These are phyloP conservation scores for Strigamia maritima DNA, from an alignment of 2,888 invertebrate genomes.

Conservation along the genomic window DNA sequence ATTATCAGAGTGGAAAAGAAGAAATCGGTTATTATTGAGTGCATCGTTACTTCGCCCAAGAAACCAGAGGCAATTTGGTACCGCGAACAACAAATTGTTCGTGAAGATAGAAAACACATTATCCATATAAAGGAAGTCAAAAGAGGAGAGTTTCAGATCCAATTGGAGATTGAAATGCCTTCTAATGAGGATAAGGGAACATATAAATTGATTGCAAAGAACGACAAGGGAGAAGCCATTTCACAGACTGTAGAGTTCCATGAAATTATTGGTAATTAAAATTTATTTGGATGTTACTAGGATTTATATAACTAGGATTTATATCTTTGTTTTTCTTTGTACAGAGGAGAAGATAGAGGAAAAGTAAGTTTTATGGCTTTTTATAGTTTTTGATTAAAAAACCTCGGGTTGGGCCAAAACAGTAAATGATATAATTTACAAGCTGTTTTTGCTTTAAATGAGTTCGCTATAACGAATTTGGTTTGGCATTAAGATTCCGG, in stretches of 20 bases:
- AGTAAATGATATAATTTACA: too few species aligned
- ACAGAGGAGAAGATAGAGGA: constrained; percentile 59
- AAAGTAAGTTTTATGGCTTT: constrained; percentile 41
- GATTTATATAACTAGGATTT: too few species aligned
- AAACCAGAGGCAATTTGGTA: constrained; percentile 92
- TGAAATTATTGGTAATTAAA: constrained; percentile 59
- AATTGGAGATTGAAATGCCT: constrained; percentile 83
- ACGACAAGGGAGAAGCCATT: constrained; percentile 87
- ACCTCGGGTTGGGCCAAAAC: background rate
- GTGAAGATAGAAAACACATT: constrained; percentile 70
- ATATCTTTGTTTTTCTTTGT: background rate
- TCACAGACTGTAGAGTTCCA: constrained; percentile 70
- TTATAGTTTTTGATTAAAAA: background rate
- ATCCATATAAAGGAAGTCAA: constrained; percentile 74
- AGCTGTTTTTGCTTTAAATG: too few species aligned
- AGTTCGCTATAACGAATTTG: too few species aligned
- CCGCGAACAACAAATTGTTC: constrained; percentile 76
- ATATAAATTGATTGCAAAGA: constrained; percentile 85
- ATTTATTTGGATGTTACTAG: background rate
- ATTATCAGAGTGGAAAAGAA: constrained; percentile 88
- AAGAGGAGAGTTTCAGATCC: constrained; percentile 85
- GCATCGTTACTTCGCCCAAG: constrained; percentile 88
- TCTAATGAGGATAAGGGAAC: constrained; percentile 77
- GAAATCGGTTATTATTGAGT: constrained; percentile 88
- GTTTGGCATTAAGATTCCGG: too few species aligned